phyloP scores from a whole-genome alignment of 1,140 invertebrate species.

The Polyergus mexicanus region DNA sequence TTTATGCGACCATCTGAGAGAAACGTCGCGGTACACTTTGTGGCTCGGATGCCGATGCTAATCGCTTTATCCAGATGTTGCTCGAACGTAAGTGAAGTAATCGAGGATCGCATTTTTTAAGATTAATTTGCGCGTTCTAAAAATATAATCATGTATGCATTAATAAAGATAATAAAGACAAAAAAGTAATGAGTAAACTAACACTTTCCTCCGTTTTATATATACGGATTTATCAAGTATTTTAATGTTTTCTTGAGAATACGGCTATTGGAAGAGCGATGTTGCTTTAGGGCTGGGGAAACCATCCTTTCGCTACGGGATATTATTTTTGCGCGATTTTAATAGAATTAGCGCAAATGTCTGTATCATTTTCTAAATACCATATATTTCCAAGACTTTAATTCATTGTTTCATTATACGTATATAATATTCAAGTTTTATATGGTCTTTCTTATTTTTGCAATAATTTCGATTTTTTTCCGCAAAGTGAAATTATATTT shows the following conservation, averaged over 20 bases:
- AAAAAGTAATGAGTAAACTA: neutral
- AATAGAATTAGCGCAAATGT: neutral
- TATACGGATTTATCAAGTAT: neutral
- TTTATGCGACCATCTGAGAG: slow-evolving; percentile 38
- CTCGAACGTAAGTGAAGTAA: neutral
- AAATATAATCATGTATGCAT: neutral
- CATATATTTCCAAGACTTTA: neutral
- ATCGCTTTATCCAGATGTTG: slow-evolving; percentile 32
- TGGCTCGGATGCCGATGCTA: slow-evolving; percentile 39
- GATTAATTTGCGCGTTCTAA: neutral
- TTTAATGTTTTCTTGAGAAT: neutral
- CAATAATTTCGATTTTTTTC: neutral
- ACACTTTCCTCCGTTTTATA: neutral
- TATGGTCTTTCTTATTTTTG: neutral
- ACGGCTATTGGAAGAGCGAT: neutral
- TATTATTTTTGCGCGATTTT: slow-evolving; percentile 37
- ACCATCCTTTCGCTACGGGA: neutral
- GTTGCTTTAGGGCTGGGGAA: slow-evolving; percentile 15
- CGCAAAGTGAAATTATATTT: neutral
- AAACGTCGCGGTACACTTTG: neutral
- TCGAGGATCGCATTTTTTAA: slow-evolving; percentile 13
- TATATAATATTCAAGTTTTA: neutral
- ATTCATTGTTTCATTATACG: neutral
- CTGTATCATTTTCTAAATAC: neutral
- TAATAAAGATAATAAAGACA: neutral